phyloP scores from a whole-genome alignment of 2,113 vertebrate genomes.

The Columba janthina region DNA sequence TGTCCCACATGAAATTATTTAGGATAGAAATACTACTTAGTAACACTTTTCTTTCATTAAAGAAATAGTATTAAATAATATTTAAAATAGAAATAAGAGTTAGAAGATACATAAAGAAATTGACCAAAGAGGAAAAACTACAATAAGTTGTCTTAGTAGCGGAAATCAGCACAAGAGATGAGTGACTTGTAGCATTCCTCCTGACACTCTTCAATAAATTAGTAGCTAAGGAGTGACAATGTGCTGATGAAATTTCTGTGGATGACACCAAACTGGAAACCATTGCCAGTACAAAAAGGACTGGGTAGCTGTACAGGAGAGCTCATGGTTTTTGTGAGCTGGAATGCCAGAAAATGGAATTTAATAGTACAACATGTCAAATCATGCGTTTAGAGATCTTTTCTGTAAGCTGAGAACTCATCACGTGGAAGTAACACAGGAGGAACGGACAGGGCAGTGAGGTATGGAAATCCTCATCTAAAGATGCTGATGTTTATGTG shows the following conservation, averaged over 20 bases:
- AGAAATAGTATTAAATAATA: neutral
- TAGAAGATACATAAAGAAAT: neutral
- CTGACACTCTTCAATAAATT: neutral
- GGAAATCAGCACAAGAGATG: neutral
- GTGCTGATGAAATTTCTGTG: neutral
- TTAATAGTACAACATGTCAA: neutral
- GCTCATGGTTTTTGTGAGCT: neutral
- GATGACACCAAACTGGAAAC: neutral
- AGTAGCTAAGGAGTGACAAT: neutral
- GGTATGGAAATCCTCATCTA: neutral
- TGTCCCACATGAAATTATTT: neutral
- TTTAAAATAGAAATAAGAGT: neutral
- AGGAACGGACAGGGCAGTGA: neutral
- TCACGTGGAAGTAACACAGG: neutral
- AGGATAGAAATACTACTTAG: neutral
- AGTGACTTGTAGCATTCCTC: neutral
- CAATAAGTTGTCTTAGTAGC: neutral
- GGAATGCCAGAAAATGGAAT: neutral
- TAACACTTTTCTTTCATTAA: neutral
- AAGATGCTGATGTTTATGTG: neutral
- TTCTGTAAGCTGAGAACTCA: slow-evolving; percentile 14
- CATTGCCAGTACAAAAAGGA: neutral
- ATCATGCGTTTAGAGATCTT: neutral
- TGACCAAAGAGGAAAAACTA: neutral
- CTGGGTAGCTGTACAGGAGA: neutral